phyloP scores from a whole-genome alignment of 2,797 vertebrate species.

The Rhinichthys osculus region DNA sequence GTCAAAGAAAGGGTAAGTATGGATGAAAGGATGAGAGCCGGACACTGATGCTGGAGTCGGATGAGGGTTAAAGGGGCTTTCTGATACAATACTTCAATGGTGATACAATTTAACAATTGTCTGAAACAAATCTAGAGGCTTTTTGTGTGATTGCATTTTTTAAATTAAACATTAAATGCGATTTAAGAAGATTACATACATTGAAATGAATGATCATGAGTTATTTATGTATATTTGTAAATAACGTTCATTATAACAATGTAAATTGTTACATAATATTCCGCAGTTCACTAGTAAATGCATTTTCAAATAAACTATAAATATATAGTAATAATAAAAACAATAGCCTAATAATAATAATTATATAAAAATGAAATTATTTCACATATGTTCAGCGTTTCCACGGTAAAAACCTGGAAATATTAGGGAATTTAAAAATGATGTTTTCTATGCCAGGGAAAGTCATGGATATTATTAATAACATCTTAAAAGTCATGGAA shows the following conservation, averaged over 20 bases:
- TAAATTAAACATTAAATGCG: no score
- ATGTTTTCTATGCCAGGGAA: neutral
- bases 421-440: neutral
- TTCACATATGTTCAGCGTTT: neutral
- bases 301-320: neutral
- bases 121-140: neutral
- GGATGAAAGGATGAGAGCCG: neutral
- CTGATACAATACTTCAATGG: conserved; percentile 13
- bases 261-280: neutral
- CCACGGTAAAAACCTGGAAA: neutral
- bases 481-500: neutral
- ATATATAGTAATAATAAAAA: neutral
- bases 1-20: conserved; percentile 87
- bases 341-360: neutral
- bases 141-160: neutral
- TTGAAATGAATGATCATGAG: neutral
- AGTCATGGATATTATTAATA: neutral
- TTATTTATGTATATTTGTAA: neutral
- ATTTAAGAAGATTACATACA: neutral
- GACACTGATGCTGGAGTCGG: conserved; percentile 28
- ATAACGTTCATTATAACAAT: neutral
- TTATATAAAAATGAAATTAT: no score
- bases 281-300: neutral
- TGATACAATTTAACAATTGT: neutral
- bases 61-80: neutral